Evolutionary conservation across 1,140 invertebrate genomes (phyloP).

Genomic region (Lordiphosa collinella): DNA sequence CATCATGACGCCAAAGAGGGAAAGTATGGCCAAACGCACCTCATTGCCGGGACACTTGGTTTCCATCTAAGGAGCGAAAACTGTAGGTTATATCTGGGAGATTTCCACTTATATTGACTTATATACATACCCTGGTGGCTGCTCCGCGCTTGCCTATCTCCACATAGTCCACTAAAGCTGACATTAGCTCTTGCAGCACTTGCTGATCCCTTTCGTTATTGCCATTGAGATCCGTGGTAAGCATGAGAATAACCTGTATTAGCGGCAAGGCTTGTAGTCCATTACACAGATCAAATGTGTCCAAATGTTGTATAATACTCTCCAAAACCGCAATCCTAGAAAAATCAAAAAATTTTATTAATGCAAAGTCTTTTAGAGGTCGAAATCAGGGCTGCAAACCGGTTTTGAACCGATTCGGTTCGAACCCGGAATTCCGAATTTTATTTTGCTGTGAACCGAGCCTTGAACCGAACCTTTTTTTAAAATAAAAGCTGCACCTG

Average conservation of each 20-base stretch:
- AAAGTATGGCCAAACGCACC: conserved; percentile 93
- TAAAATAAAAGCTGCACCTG: too few species aligned
- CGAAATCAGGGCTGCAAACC: too few species aligned
- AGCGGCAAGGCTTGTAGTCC: conserved; percentile 94
- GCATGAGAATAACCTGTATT: conserved; percentile 93
- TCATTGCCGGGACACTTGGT: conserved; percentile 85
- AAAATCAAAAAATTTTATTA: too few species aligned
- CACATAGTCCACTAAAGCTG: conserved; percentile 88
- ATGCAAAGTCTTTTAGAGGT: too few species aligned
- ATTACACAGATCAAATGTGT: conserved; percentile 77
- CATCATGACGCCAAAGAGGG: conserved; percentile 83
- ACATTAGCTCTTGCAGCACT: conserved; percentile 88
- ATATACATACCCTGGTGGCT: conserved; percentile 47
- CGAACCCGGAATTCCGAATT: too few species aligned
- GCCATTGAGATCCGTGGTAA: conserved; percentile 93
- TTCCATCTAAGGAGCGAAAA: conserved; percentile 41
- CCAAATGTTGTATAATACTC: conserved; percentile 71
- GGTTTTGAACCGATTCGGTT: too few species aligned
- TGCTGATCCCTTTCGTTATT: conserved; percentile 89
- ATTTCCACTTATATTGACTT: too few species aligned
- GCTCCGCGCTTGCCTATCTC: conserved; percentile 84
- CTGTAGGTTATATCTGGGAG: too few species aligned
- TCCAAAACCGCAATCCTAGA: conserved; percentile 68
- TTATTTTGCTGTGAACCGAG: too few species aligned
- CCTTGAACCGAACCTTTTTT: too few species aligned